These are phyloP conservation scores for Nymphalis io DNA, from an alignment of 1,140 invertebrate species.

Conservation along the genomic window DNA sequence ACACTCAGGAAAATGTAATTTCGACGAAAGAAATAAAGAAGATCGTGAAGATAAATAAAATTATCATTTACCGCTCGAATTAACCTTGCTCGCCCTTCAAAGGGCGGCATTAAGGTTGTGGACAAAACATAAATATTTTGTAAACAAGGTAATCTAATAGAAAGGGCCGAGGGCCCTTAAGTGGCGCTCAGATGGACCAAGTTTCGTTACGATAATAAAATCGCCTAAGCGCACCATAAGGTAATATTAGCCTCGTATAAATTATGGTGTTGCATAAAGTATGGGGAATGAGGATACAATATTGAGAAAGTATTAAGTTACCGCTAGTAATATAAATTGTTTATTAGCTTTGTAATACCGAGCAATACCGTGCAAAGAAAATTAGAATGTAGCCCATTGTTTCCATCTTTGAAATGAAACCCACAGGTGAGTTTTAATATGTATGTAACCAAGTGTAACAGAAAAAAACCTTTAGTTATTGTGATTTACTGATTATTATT, in stretches of 20 bases:
- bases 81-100: conserved; percentile 29
- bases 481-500: too few relatives aligned
- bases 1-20: conserved; percentile 15
- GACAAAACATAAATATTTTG: conserved; percentile 46
- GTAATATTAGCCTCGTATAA: conserved; percentile 12
- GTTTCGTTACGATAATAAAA: conserved; percentile 26
- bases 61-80: conserved; percentile 34
- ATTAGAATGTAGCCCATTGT: too few relatives aligned
- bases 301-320: not conserved
- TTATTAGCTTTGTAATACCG: not conserved
- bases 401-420: too few relatives aligned
- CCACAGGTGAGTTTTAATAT: too few relatives aligned
- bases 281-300: not conserved
- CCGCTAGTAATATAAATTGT: not conserved
- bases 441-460: too few relatives aligned
- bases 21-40: conserved; percentile 21
- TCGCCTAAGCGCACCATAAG: conserved; percentile 14
- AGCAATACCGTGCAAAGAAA: too few relatives aligned
- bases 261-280: conserved; percentile 6
- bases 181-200: conserved; percentile 18
- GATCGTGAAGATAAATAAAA: conserved; percentile 32
- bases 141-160: conserved; percentile 48
- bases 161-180: conserved; percentile 32
- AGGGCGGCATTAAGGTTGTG: conserved; percentile 37
- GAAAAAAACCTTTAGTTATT: too few relatives aligned